A percentile compares a stretch with the other conserved stretches of the same genome.
Conservation (phyloP, 2,888 invertebrate genomes). For the Tetrapedia diversipes region DNA sequence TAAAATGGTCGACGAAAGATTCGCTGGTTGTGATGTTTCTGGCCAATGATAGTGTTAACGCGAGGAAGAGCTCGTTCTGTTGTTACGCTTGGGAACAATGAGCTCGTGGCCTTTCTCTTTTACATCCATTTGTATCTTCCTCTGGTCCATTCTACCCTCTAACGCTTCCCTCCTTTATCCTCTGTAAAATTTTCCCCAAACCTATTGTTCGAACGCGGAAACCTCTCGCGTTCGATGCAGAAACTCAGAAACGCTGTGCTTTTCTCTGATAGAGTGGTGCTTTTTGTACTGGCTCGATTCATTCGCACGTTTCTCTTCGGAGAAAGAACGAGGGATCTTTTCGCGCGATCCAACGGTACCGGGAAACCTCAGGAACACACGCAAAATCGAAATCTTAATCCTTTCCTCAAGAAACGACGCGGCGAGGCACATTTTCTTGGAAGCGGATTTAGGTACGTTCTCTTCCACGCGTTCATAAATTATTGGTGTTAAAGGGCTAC, state of each 20-base stretch:
- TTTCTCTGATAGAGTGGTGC: slow-evolving; percentile 6
- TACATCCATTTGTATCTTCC: slow-evolving; percentile 14
- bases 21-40: slow-evolving; percentile 33
- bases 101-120: slow-evolving; percentile 28
- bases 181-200: slow-evolving; percentile 12
- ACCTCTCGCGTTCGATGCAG: slow-evolving; percentile 15
- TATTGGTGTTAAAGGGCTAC: no score
- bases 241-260: background rate
- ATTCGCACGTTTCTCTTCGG: background rate
- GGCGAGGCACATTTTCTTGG: background rate
- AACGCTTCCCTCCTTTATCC: slow-evolving; percentile 20
- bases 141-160: background rate
- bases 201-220: slow-evolving; percentile 20
- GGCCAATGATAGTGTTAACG: slow-evolving; percentile 45
- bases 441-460: background rate
- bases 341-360: background rate
- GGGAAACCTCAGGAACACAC: background rate
- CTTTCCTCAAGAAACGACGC: background rate
- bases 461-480: no score
- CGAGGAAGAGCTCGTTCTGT: slow-evolving; percentile 48
- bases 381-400: slow-evolving; percentile 5
- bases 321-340: background rate
- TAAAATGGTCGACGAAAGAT: slow-evolving; percentile 38
- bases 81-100: slow-evolving; percentile 55
- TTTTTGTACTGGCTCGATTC: slow-evolving; percentile 1